Evolutionary conservation across 1,140 invertebrate genomes (phyloP), one percentile per base, ranked within the genome.

Genomic region (Acromyrmex echinatior): DNA sequence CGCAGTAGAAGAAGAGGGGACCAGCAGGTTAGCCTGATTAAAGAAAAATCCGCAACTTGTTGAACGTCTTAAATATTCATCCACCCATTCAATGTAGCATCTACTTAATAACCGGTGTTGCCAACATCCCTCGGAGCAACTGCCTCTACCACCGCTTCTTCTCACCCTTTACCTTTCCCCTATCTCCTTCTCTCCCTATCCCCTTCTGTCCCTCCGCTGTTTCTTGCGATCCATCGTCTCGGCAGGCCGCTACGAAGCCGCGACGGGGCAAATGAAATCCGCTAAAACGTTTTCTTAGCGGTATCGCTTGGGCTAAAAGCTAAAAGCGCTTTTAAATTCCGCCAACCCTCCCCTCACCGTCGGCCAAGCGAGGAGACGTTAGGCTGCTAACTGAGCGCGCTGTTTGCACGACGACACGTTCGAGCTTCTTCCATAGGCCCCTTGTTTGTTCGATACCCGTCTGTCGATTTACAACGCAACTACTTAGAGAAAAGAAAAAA

Each of bases 51-150:
- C 93, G 92, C 94, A 94, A 95, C 95, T 95, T 95, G 95, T 95
- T 95, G 95, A 95, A 92, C 93, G 93, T 93, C 94, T 95, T 95
- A 95, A 95, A 95, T 95, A 95, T 95, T 95, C 94, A 95, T 95
- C 94, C 94, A 86, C 90, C 92, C 80, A 84, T 84, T 84, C 80
- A 92, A 95, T 94, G 93, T 94, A 94, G 92, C 93, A 92, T 94
- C 94, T 95, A 94, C 94, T 95, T 95, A 94, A 94, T 95, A 95
- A 95, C 92, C 91, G 84, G 92, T 93, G 91, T 94, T 94, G 91
- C 90, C 89, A 70, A 79, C 82, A 81, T 91, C 71, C 74, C 77
- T 74, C 82, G 65, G 74, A 90, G 81, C 89, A 88, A 88, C 85
- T 85, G 82, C 66, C 65, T 63, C 71, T 18, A 82, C 81, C 60